A percentile compares a stretch with the other conserved stretches of the same genome.
Evolutionary conservation across 2,888 invertebrate genomes (phyloP).

Genomic region (Orthonychiurus folsomi): DNA sequence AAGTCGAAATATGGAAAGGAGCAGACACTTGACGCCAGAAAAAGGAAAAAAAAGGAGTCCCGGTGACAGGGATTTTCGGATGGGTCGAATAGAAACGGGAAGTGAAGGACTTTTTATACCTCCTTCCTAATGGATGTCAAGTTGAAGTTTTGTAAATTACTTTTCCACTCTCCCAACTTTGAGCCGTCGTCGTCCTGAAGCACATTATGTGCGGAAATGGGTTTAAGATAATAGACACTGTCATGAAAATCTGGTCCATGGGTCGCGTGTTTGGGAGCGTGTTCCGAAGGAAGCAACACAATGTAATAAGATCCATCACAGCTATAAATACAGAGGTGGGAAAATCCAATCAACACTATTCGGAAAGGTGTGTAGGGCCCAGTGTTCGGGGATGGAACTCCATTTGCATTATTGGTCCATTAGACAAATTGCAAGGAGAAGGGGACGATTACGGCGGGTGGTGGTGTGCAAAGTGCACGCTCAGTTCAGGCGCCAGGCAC

Average conservation of each 20-base stretch:
- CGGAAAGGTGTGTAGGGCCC: neutral
- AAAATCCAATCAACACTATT: neutral
- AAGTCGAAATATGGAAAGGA: no score
- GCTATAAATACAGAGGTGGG: neutral
- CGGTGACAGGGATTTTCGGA: neutral
- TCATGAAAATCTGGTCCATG: neutral
- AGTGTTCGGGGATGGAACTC: neutral
- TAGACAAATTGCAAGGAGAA: slow-evolving; percentile 7
- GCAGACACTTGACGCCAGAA: no score
- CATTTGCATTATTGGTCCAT: slow-evolving; percentile 15
- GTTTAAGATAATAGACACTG: neutral
- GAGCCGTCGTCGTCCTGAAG: neutral
- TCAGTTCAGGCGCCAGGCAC: neutral
- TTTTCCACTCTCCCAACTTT: neutral
- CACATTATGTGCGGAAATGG: neutral
- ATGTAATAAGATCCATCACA: neutral
- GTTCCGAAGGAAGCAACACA: neutral
- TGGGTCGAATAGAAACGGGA: neutral
- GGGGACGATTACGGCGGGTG: neutral
- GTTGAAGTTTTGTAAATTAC: neutral
- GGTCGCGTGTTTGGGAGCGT: neutral
- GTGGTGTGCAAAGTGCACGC: neutral
- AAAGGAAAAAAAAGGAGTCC: no score
- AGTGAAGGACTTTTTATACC: neutral
- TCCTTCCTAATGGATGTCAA: neutral